Evolutionary conservation across 1,140 invertebrate species (phyloP), one percentile per base, ranked within the genome.

Genomic region (Drosophila kohkoa): DNA sequence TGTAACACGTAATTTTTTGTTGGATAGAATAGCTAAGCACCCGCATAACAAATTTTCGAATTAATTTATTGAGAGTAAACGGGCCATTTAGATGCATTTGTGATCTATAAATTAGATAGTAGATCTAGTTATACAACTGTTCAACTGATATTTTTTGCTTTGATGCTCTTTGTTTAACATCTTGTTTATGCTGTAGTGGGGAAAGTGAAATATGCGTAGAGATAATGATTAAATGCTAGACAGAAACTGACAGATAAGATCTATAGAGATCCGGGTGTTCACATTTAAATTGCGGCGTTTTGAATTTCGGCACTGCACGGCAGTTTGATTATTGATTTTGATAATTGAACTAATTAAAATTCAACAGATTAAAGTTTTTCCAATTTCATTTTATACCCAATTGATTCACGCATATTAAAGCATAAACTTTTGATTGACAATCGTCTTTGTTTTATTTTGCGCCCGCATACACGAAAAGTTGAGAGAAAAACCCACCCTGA

Each of bases 331-430:
- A 60, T 75, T 45, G 11, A 5, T 83, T 77, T 75, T 68, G 67
- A 63, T 65, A 63, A 67, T 51, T 45, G 49, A 15, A 32, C 8
- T 20, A 74, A 68, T 70, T 41, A 60, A 82, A 54, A 51, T 78
- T n/a, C 41, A 68, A 45, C 30, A 49, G 67, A 79, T 80, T 79
- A 76, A 45, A 16, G 11, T 65, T 55, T 76, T 66, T 82, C 87
- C 82, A 79, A 79, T 81, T 67, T 88, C 71, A 69, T 80, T 32
- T 32, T 6, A 32, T 38, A 3, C 35, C 7, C 0, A 75, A 88
- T 88, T 80, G 38, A 78, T 82, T 80, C 70, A 82, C 74, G 79
- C 69, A 69, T 43, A 71, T 76, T 45, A 55, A 48, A 48, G 64
- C 25, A 58, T 7, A 48, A 11, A 48, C 38, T 32, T 79, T 79